These are phyloP conservation scores for Zoanthus sansibaricus DNA, from an alignment of 92 coral and sea anemone species.

Conservation along the genomic window DNA sequence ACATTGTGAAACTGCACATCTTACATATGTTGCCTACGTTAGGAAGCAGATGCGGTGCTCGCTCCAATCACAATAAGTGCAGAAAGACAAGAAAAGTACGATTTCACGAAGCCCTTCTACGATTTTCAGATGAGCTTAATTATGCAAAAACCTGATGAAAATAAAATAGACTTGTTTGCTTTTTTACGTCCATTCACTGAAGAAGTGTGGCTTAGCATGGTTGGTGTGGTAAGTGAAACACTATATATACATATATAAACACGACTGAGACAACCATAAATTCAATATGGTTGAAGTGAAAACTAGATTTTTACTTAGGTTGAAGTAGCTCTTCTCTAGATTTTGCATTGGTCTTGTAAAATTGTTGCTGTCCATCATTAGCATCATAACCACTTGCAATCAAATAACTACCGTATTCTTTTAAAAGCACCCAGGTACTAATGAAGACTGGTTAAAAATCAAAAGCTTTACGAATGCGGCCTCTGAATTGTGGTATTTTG, in stretches of 20 bases:
- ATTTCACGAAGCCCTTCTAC: constrained; percentile 97
- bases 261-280: no score
- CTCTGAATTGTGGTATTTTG: no score
- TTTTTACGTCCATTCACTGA: constrained; percentile 91
- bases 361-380: no score
- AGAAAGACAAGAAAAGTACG: constrained; percentile 76
- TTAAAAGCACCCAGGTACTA: no score
- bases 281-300: no score
- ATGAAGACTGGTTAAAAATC: no score
- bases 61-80: constrained; percentile 96
- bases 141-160: constrained; percentile 79
- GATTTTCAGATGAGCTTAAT: constrained; percentile 93
- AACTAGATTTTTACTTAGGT: no score
- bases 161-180: constrained; percentile 77
- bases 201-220: constrained; percentile 84
- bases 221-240: constrained; percentile 78
- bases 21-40: neutral
- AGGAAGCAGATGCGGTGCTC: constrained; percentile 85
- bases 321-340: no score
- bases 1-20: neutral
- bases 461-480: no score
- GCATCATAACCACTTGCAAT: no score
- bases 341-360: no score
- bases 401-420: no score
- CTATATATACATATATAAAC: neutral